Evolutionary conservation across 2,888 invertebrate genomes (phyloP).

Genomic region (Diarsia brunnea): DNA sequence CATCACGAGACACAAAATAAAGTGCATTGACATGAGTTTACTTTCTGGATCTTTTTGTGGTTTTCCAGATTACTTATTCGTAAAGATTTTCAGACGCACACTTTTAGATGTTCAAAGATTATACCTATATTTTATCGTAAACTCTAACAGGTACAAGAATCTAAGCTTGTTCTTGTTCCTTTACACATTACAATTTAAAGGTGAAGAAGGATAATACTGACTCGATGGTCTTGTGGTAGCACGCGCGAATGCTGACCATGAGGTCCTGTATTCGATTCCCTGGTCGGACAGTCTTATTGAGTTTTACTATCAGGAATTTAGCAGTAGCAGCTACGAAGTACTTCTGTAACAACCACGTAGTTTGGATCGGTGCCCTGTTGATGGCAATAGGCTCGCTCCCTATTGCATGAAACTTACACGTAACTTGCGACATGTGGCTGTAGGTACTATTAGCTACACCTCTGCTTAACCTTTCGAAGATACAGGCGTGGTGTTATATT

Average conservation of each 20-base stretch:
- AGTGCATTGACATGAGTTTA: constrained; percentile 26
- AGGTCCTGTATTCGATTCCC: neutral
- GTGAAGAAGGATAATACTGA: neutral
- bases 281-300: too few species aligned
- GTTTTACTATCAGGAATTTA: too few species aligned
- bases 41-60: neutral
- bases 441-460: neutral
- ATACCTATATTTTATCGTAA: neutral
- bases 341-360: too few species aligned
- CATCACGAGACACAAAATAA: constrained; percentile 40
- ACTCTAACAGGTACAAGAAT: too few species aligned
- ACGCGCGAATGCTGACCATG: neutral
- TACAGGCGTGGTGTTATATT: neutral
- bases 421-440: neutral
- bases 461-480: neutral
- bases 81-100: neutral
- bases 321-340: too few species aligned
- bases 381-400: neutral
- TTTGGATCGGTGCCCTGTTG: neutral
- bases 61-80: neutral
- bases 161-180: too few species aligned
- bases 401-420: neutral
- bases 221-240: neutral
- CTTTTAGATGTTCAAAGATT: neutral
- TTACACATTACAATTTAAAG: neutral